These are phyloP conservation scores for Neocloeon triangulifer DNA, from an alignment of 1,140 invertebrate genomes.

Conservation along the genomic window DNA sequence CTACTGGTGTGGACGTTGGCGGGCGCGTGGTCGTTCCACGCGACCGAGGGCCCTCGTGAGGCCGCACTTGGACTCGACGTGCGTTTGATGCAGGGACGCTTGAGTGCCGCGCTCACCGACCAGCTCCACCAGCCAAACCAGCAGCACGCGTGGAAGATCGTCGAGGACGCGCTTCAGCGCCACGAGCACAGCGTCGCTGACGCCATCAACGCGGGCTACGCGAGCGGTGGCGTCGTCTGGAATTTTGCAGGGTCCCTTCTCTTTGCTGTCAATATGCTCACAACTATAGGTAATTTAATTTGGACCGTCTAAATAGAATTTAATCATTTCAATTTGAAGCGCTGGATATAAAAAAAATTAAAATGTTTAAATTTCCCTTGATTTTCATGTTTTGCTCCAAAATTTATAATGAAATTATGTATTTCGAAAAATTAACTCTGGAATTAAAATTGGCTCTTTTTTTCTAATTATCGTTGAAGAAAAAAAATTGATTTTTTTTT, in stretches of 20 bases:
- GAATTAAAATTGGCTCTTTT: too few relatives aligned
- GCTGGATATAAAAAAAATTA: neutral
- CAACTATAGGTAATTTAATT: slow-evolving; percentile 26
- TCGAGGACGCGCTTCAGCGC: slow-evolving; percentile 23
- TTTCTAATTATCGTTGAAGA: too few relatives aligned
- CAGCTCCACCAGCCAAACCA: slow-evolving; percentile 19
- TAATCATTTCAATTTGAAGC: neutral
- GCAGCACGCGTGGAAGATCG: slow-evolving; percentile 23
- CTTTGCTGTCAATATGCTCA: slow-evolving; percentile 31
- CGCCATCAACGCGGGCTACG: slow-evolving; percentile 27
- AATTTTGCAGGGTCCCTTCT: slow-evolving; percentile 33
- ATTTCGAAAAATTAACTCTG: too few relatives aligned
- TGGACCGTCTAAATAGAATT: neutral
- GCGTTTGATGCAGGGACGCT: too few relatives aligned
- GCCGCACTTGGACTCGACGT: slow-evolving; percentile 17
- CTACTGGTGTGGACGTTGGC: slow-evolving; percentile 27
- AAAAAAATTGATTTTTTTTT: too few relatives aligned
- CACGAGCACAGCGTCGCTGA: slow-evolving; percentile 26
- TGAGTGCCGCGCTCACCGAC: too few relatives aligned
- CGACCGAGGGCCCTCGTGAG: slow-evolving; percentile 21
- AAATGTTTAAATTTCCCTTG: too few relatives aligned
- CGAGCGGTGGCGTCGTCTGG: slow-evolving; percentile 26
- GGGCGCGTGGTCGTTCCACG: slow-evolving; percentile 28
- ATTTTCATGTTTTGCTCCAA: too few relatives aligned
- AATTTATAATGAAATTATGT: too few relatives aligned